Evolutionary conservation across 2,888 invertebrate genomes (phyloP).

Genomic region (Nasonia oneida): DNA sequence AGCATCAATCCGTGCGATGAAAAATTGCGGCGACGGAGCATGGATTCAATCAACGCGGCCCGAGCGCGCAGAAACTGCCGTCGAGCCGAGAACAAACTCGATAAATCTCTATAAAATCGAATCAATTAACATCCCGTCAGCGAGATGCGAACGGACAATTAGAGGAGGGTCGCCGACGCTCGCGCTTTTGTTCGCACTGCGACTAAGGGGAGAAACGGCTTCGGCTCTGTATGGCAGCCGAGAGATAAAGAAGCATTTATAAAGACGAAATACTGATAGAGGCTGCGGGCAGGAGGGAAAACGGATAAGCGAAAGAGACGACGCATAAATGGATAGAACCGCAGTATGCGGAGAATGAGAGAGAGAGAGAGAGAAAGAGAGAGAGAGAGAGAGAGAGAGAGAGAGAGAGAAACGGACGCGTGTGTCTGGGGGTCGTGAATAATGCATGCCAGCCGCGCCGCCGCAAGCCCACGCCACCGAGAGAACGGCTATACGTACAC

Average conservation of each 20-base stretch:
- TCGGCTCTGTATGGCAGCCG: not conserved
- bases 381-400: not conserved
- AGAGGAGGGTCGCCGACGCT: not conserved
- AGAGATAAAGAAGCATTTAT: conserved; percentile 26
- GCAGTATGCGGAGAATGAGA: not conserved
- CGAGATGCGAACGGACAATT: conserved; percentile 29
- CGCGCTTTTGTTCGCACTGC: not conserved
- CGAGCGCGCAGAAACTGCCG: not conserved
- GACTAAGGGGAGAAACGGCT: not conserved
- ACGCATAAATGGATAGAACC: conserved; percentile 52
- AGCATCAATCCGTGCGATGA: too few species aligned
- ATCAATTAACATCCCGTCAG: conserved; percentile 31
- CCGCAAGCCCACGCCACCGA: conserved; percentile 46
- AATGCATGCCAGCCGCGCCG: conserved; percentile 58
- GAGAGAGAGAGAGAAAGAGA: not conserved
- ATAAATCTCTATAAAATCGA: conserved; percentile 47
- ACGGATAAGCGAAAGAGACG: conserved; percentile 53
- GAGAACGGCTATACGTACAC: not conserved
- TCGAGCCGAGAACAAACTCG: not conserved
- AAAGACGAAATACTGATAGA: conserved; percentile 39
- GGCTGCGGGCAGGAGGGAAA: conserved; percentile 46
- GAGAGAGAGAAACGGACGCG: not conserved
- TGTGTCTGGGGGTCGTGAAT: conserved; percentile 54
- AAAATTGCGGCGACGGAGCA: not conserved
- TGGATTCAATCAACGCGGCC: conserved; percentile 6